Evolutionary conservation across 2,797 vertebrate species (phyloP).

Genomic region (Cygnus olor): DNA sequence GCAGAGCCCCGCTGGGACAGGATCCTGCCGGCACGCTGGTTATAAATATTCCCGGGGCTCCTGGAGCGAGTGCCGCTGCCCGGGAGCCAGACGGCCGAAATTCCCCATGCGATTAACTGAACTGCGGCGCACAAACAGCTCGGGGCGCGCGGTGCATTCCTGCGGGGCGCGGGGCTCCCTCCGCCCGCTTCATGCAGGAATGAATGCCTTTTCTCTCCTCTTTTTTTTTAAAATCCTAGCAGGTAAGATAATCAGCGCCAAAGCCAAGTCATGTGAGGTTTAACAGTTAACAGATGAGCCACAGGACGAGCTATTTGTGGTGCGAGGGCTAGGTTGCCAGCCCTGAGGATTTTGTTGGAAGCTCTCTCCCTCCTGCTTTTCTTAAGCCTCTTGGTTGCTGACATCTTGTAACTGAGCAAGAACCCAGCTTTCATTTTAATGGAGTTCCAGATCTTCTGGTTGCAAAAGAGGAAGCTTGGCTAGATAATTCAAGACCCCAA

Average conservation of each 20-base stretch:
- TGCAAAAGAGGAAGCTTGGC: neutral
- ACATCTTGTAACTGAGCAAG: neutral
- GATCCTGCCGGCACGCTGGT: neutral
- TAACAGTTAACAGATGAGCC: constrained; percentile 48
- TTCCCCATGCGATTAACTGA: neutral
- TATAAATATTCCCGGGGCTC: neutral
- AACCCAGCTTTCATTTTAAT: neutral
- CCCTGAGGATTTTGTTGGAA: neutral
- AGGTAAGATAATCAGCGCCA: neutral
- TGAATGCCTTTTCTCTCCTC: constrained; percentile 9
- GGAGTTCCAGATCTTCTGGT: neutral
- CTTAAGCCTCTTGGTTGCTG: constrained; percentile 10
- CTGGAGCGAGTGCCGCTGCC: neutral
- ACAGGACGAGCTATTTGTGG: neutral
- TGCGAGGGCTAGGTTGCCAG: neutral
- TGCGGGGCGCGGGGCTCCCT: neutral
- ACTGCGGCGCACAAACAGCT: neutral
- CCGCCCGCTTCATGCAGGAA: neutral
- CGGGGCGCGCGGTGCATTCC: neutral
- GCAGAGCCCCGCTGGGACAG: neutral
- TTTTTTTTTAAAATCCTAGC: neutral
- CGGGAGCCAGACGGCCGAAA: neutral
- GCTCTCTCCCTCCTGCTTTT: neutral
- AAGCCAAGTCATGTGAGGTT: constrained; percentile 41
- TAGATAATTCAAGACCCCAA: neutral